Conservation (phyloP, 2,113 vertebrate species). For the Trochalopteron elliotii region DNA sequence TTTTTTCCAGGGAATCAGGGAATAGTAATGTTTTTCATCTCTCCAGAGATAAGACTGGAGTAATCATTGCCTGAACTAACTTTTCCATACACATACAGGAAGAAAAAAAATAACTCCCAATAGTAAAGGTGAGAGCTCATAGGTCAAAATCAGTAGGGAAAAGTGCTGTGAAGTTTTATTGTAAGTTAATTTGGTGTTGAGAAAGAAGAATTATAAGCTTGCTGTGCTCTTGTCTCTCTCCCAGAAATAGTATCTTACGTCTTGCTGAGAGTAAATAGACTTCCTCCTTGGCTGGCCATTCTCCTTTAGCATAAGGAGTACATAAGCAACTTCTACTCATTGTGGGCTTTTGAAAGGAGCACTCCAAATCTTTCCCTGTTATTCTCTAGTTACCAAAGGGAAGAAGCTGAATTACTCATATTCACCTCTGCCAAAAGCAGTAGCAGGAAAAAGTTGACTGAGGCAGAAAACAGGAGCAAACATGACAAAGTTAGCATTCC, state of each 20-base stretch:
- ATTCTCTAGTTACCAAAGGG: not conserved
- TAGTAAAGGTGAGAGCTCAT: not conserved
- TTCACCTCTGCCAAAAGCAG: not conserved
- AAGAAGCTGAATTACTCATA: not conserved
- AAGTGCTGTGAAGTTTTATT: not conserved
- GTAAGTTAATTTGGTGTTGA: not conserved
- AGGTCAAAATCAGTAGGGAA: not conserved
- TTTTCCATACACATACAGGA: not conserved
- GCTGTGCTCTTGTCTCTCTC: not conserved
- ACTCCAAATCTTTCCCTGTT: not conserved
- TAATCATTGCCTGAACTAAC: not conserved
- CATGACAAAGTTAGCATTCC: fast-evolving
- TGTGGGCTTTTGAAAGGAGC: not conserved
- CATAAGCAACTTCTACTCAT: not conserved
- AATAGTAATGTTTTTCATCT: not conserved
- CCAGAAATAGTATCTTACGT: not conserved
- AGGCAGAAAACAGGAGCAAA: not conserved
- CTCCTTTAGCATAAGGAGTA: not conserved
- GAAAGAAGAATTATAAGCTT: not conserved
- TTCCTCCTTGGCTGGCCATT: not conserved
- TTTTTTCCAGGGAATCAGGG: not conserved
- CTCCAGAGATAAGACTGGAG: not conserved
- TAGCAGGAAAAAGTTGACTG: not conserved
- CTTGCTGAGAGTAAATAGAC: not conserved
- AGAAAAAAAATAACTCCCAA: not conserved